A percentile compares a stretch with the other conserved stretches of the same genome.
These are phyloP conservation scores for Micronycteris hirsuta DNA, from an alignment of 2,113 vertebrate species.

Conservation along the genomic window DNA sequence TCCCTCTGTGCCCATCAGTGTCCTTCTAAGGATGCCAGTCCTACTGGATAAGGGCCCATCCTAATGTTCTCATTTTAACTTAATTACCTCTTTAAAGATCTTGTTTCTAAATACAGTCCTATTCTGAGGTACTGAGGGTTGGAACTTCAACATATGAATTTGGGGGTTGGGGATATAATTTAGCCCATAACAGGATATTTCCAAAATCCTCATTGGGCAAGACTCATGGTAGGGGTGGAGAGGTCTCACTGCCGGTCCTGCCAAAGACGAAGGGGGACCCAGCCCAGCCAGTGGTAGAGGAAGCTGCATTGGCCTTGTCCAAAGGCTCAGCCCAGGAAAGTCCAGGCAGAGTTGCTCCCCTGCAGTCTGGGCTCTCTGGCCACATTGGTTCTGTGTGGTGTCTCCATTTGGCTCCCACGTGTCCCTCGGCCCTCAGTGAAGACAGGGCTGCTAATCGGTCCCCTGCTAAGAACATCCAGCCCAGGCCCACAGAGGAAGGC, in stretches of 20 bases:
- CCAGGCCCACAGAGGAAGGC: background rate
- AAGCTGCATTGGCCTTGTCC: background rate
- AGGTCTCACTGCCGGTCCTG: background rate
- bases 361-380: background rate
- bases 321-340: background rate
- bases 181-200: background rate
- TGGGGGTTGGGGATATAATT: background rate
- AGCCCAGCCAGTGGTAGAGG: background rate
- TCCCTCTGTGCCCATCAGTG: background rate
- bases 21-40: background rate
- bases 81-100: slow-evolving; percentile 1
- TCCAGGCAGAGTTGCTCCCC: background rate
- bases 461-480: background rate
- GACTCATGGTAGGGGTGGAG: background rate
- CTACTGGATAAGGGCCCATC: background rate
- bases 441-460: background rate
- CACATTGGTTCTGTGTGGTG: background rate
- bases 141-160: background rate
- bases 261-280: background rate
- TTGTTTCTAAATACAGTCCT: background rate
- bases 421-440: background rate
- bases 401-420: background rate
- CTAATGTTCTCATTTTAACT: background rate
- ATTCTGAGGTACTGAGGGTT: background rate
- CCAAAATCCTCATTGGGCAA: background rate